Evolutionary conservation across 2,113 vertebrate genomes (phyloP).

Genomic region (Gymnobelideus leadbeateri): DNA sequence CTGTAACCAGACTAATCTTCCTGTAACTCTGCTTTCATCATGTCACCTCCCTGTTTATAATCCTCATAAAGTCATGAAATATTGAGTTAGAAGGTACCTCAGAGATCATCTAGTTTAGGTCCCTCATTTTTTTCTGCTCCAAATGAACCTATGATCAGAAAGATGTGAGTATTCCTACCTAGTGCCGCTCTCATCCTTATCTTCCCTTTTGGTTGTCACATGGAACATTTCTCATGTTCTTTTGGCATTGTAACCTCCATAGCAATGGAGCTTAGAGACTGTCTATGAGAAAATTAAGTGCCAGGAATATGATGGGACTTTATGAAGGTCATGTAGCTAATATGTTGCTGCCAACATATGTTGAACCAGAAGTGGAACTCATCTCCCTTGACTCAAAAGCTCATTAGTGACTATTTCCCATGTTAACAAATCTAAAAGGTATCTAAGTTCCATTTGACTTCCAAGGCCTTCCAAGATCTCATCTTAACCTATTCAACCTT

Average conservation of each 20-base stretch:
- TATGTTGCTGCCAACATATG: no score
- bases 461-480: background rate
- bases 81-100: constrained; percentile 20
- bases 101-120: background rate
- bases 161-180: background rate
- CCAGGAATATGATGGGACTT: background rate
- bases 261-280: background rate
- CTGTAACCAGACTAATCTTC: constrained; percentile 68
- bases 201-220: background rate
- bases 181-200: background rate
- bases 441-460: background rate
- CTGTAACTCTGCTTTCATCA: constrained; percentile 48
- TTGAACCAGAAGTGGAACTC: background rate
- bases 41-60: constrained; percentile 31
- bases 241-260: background rate
- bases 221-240: background rate
- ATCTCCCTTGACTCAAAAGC: background rate
- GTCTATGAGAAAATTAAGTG: background rate
- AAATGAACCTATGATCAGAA: background rate
- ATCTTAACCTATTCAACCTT: background rate
- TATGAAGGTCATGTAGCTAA: background rate
- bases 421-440: background rate
- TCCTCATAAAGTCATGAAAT: constrained; percentile 55
- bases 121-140: background rate
- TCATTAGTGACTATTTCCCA: background rate